Conservation (phyloP, 2,888 invertebrate genomes). For the Oscheius sp. region DNA sequence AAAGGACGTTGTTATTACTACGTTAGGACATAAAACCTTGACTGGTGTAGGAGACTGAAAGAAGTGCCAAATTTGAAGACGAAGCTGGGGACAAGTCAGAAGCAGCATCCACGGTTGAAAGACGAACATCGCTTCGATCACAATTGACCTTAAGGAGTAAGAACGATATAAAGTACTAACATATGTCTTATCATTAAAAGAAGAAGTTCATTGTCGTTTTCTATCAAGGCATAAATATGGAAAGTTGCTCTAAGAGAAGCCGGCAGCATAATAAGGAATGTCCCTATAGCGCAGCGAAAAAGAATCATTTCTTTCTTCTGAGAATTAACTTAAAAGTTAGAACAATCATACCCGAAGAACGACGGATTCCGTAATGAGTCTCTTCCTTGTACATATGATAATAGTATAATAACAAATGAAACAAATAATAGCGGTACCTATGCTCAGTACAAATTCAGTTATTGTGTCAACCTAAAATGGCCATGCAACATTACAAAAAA, state of each 20-base stretch:
- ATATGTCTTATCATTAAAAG: not conserved
- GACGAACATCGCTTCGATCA: conserved; percentile 1
- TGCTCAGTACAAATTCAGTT: not conserved
- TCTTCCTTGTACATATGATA: not conserved
- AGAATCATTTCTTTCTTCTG: not conserved
- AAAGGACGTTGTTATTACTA: too few species aligned
- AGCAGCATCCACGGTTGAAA: conserved; percentile 2
- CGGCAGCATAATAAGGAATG: not conserved
- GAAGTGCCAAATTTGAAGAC: not conserved
- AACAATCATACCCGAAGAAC: not conserved
- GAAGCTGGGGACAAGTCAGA: not conserved
- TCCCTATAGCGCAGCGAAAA: not conserved
- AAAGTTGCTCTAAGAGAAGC: not conserved
- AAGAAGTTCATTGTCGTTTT: not conserved
- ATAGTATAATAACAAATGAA: not conserved
- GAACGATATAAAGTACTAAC: too few species aligned
- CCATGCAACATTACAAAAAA: not conserved
- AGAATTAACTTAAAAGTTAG: not conserved
- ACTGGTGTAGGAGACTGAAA: too few species aligned
- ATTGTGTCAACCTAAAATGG: not conserved
- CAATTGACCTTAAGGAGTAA: not conserved
- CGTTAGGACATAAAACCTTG: too few species aligned
- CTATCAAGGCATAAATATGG: not conserved
- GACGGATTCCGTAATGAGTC: not conserved
- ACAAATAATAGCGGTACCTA: not conserved